These are phyloP conservation scores for Pseudococcus jackbeardsleyi DNA, from an alignment of 2,888 invertebrate genomes.

Conservation along the genomic window DNA sequence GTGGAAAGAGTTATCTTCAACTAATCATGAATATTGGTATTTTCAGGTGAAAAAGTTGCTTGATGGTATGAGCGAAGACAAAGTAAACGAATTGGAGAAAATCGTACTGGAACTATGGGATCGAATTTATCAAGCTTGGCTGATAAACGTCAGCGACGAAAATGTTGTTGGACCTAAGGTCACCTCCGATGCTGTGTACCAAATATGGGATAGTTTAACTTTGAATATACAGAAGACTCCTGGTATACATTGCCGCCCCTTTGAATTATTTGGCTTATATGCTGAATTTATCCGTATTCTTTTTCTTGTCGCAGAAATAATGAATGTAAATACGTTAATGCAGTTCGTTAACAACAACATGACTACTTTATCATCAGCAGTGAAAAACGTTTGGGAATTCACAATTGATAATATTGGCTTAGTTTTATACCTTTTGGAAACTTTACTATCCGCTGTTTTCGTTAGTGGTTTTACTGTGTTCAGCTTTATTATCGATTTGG, in stretches of 20 bases:
- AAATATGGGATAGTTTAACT: conserved; percentile 80
- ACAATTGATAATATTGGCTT: conserved; percentile 93
- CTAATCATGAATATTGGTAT: conserved; percentile 17
- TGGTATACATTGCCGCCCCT: conserved; percentile 71
- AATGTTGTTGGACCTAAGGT: conserved; percentile 79
- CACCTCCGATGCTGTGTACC: conserved; percentile 79
- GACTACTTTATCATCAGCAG: conserved; percentile 87
- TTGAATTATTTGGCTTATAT: conserved; percentile 68
- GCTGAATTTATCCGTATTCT: conserved; percentile 25
- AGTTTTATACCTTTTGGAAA: conserved; percentile 85
- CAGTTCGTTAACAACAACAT: conserved; percentile 91
- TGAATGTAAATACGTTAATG: conserved; percentile 81
- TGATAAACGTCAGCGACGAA: conserved; percentile 77
- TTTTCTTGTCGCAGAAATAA: conserved; percentile 74
- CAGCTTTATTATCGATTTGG: conserved; percentile 87
- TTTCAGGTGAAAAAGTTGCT: conserved; percentile 81
- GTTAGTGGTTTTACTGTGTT: conserved; percentile 92
- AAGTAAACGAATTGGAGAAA: conserved; percentile 85
- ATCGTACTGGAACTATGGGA: conserved; percentile 95
- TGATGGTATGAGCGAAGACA: conserved; percentile 83
- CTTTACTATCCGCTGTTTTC: conserved; percentile 87
- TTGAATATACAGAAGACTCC: conserved; percentile 82
- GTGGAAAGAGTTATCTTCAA: background rate
- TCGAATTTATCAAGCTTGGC: conserved; percentile 92
- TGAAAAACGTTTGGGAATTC: conserved; percentile 89